These are phyloP conservation scores for Adelosebastes latens DNA, from an alignment of 2,797 vertebrate species.

Conservation along the genomic window DNA sequence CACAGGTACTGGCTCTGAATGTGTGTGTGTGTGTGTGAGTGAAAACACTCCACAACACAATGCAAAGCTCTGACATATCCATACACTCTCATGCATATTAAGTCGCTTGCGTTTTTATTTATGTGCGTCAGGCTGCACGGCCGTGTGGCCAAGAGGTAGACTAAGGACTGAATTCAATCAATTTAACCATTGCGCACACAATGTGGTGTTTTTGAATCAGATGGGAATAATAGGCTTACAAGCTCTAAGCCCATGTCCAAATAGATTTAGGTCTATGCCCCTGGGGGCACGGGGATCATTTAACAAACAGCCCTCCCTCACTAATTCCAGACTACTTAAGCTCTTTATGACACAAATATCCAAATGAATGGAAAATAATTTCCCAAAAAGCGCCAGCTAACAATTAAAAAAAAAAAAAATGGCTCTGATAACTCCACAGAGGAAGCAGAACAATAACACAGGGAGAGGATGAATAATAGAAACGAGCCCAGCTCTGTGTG, in stretches of 20 bases:
- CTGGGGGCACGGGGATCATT: constrained; percentile 71
- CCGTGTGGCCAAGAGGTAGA: background rate
- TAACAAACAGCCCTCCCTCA: constrained; percentile 66
- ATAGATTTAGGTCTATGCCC: constrained; percentile 78
- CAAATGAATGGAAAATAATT: constrained; percentile 45
- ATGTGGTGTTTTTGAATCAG: constrained; percentile 78
- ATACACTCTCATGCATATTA: constrained; percentile 6
- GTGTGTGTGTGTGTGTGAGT: background rate
- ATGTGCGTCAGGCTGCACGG: background rate
- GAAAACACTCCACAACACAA: background rate
- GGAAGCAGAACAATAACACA: constrained; percentile 27
- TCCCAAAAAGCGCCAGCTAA: constrained; percentile 9
- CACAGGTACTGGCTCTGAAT: constrained; percentile 15
- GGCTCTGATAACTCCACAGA: constrained; percentile 17
- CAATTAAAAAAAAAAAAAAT: constrained; percentile 10
- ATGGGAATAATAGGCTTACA: constrained; percentile 85
- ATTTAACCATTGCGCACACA: constrained; percentile 58
- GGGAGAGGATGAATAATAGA: constrained; percentile 11
- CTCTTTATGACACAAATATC: constrained; percentile 68
- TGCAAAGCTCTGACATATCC: background rate
- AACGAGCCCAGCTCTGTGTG: constrained; percentile 3
- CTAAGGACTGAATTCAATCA: constrained; percentile 41
- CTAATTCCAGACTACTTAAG: constrained; percentile 72
- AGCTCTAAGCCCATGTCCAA: constrained; percentile 78
- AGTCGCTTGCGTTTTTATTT: background rate